Conservation (phyloP, 2,113 vertebrate species). For the Callorhinus ursinus region DNA sequence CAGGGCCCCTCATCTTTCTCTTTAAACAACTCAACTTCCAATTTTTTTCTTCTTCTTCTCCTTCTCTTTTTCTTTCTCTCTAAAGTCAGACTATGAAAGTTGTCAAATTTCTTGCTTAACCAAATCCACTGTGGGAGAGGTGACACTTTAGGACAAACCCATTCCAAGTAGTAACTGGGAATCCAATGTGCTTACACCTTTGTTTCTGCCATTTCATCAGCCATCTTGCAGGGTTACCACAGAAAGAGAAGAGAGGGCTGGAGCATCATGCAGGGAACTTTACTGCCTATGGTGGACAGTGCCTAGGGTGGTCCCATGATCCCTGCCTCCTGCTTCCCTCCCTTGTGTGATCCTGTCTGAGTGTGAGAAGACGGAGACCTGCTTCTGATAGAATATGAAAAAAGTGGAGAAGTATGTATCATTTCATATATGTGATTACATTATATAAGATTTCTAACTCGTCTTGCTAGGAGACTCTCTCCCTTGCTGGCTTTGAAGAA, state of each 20-base stretch:
- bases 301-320: not conserved
- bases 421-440: not conserved
- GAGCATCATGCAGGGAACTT: not conserved
- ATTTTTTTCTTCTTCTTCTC: not conserved
- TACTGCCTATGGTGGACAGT: not conserved
- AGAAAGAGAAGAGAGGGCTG: not conserved
- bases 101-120: not conserved
- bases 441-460: not conserved
- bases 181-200: not conserved
- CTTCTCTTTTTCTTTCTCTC: not conserved
- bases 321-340: not conserved
- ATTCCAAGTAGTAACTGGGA: not conserved
- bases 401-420: not conserved
- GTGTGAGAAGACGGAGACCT: not conserved
- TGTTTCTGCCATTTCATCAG: not conserved
- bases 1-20: not conserved
- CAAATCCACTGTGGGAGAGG: not conserved
- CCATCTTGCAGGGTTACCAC: not conserved
- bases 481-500: not conserved
- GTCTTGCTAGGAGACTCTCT: not conserved
- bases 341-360: not conserved
- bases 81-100: not conserved
- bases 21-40: not conserved
- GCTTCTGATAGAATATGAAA: not conserved
- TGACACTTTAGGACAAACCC: not conserved